These are phyloP conservation scores for Mellivora capensis DNA, from an alignment of 2,113 vertebrate genomes.

Conservation along the genomic window DNA sequence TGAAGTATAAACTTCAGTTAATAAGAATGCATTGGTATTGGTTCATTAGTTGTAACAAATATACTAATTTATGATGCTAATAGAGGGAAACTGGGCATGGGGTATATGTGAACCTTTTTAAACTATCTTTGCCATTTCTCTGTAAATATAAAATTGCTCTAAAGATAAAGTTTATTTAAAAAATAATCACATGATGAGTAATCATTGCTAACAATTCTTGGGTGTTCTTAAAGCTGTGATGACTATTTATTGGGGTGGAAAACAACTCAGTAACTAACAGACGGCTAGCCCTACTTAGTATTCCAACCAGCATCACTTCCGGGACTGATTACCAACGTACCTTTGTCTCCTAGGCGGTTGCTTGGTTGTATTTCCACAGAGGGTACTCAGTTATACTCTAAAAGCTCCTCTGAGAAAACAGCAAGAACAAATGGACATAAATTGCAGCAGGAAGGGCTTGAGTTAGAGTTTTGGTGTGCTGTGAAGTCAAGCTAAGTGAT, in stretches of 20 bases:
- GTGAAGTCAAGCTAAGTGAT: neutral
- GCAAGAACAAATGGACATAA: conserved; percentile 42
- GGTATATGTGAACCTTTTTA: neutral
- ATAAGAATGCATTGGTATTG: neutral
- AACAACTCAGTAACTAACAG: conserved; percentile 28
- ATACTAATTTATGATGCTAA: neutral
- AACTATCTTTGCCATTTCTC: neutral
- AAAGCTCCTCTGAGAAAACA: conserved; percentile 46
- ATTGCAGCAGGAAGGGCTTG: neutral
- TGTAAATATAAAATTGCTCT: neutral
- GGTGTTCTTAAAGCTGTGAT: neutral
- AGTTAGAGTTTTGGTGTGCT: neutral
- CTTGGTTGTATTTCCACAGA: conserved; percentile 42
- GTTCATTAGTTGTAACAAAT: neutral
- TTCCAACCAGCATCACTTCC: conserved; percentile 10
- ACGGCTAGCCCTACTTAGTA: neutral
- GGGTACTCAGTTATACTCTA: neutral
- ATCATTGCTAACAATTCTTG: neutral
- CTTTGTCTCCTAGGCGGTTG: conserved; percentile 51
- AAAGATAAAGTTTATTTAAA: conserved; percentile 1
- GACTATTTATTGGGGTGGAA: neutral
- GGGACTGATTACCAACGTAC: conserved; percentile 8
- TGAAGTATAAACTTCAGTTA: neutral
- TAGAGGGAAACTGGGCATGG: neutral
- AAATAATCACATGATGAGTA: neutral